Base-by-base conservation (phyloP, 2,797 vertebrate species). In the Hypotaenidia okinawae region DNA sequence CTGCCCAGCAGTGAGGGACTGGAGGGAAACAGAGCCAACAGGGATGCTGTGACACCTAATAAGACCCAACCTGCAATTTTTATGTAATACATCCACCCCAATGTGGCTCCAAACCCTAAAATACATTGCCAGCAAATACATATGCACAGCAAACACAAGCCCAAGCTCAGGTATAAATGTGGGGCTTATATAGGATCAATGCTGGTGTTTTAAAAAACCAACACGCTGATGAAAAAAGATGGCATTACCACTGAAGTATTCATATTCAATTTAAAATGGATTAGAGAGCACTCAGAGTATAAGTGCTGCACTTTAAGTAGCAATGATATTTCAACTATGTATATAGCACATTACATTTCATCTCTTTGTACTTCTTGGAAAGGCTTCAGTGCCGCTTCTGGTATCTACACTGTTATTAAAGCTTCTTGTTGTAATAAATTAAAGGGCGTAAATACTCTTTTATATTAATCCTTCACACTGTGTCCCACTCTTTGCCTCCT, bases 241-340 rank as follows among this genome's bases (percentile, higher is more conserved):
- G 52, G 25, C 4, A 32, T 84, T 94, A 84, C 43, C 89, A 69
- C 57, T 66, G 64, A 55, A 61, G 78, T 51, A 47, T 91, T 93
- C 77, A 43, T 57, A 77, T 89, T 91, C 94, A 94, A 80, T 95
- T 94, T 93, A 47, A 84, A 96, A 90, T 72, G 92, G 92, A 95
- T 96, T 94, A 93, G 75, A 89, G 81, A 93, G 67, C 78, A 77
- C 75, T 92, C 87, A 1, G 10, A 55, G 28, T 22, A 2, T 54
- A 85, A 97, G 89, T 83, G 94, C 89, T 92, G 64, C 47, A 45
- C 90, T 95, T 80, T 74, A 87, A 81, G 90, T 8, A 90, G 78
- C 75, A 61, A 39, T 55, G 81, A 33, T 68, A 89, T 89, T 91
- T 92, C 92, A 91, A 27, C 61, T 83, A n/a, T 47, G 75, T 70